Base-by-base conservation (phyloP, 1,140 invertebrate species). In the Aphelinus certus region DNA sequence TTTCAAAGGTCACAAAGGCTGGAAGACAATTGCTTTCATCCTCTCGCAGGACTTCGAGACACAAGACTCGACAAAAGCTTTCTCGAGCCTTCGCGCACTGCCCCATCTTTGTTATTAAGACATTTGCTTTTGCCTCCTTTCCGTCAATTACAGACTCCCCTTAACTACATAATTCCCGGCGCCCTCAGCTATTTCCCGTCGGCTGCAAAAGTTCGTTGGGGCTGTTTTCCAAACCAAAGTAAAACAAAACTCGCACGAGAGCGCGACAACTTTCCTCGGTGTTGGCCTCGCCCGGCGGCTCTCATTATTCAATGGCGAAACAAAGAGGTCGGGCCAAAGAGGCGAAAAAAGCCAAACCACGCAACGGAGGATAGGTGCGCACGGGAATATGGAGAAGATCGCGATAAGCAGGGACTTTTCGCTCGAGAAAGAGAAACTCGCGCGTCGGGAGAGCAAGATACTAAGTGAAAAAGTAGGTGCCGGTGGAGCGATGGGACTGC, bases 291-390 rank as follows among this genome's bases (percentile, higher is more conserved):
- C 26, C 26, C 26, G 26, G 26, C 26, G 26, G 26, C 26, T 7
- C 48, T 63, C 49, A 71, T 71, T 71, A 71, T 71, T 70, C 68
- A 61, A 51, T 51, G 56, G 56, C 48, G 48, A 70, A 61, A 61
- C 47, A 70, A 61, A 53, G 68, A 51, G 51, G 4, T 5, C 26
- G 43, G 55, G 26, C 43, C 43, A 49, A 67, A 53, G 5, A 63
- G 7, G 60, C 7, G 70, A 75, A 62, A 66, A 75, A 70, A 55
- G 63, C 26, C 26, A 26, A 26, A 26, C 26, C 26, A 26, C 26
- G 26, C 2, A 70, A 45, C 43, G 68, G 55, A 53, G 9, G 10
- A 64, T 64, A 48, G 48, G 55, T 58, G 10, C 7, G 45, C 7
- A 47, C 9, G 46, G 56, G 26, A 45, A 60, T 62, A 70, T 5